Evolutionary conservation across 1,140 invertebrate genomes (phyloP).

Genomic region (Camponotus pennsylvanicus): DNA sequence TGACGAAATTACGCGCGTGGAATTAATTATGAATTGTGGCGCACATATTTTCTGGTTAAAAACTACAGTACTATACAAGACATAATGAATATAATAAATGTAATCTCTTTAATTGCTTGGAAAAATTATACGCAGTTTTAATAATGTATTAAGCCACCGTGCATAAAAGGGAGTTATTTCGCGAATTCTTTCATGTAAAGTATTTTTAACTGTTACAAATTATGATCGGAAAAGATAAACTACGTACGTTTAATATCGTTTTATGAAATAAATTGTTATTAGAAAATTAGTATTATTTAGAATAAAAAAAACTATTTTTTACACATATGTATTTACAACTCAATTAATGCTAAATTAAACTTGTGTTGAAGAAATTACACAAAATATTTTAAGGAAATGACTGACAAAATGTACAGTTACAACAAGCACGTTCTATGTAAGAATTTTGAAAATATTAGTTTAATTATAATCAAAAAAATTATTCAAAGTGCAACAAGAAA

Average conservation of each 20-base stretch:
- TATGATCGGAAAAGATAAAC: not conserved
- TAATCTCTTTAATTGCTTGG: conserved; percentile 5
- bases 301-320: not conserved
- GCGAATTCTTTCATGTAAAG: not conserved
- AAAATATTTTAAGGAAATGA: not conserved
- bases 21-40: conserved; percentile 13
- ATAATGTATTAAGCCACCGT: not conserved
- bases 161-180: not conserved
- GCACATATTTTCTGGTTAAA: not conserved
- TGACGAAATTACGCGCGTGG: not conserved
- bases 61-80: not conserved
- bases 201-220: not conserved
- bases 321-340: not conserved
- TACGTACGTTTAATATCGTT: not conserved
- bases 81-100: not conserved
- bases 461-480: not conserved
- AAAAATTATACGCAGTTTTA: not conserved
- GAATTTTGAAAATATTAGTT: not conserved
- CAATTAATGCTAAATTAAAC: not conserved
- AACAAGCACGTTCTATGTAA: not conserved
- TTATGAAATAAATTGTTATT: not conserved
- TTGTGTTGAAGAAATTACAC: not conserved
- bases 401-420: not conserved
- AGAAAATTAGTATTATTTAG: not conserved
- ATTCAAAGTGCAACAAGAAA: not conserved